phyloP scores from a whole-genome alignment of 1,140 invertebrate species.

The Alviniconcha marisindica region DNA sequence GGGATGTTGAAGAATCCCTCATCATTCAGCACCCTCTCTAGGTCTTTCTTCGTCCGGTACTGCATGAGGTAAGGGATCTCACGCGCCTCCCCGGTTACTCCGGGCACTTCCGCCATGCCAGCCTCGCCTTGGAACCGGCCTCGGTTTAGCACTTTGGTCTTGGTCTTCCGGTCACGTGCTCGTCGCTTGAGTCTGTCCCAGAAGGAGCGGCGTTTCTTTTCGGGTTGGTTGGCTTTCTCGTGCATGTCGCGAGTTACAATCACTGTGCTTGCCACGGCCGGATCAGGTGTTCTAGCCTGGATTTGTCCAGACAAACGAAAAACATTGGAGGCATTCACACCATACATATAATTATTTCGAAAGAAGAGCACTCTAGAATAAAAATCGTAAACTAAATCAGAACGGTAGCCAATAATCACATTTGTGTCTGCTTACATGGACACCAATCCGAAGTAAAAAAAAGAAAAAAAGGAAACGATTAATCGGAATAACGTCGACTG shows the following conservation, averaged over 20 bases:
- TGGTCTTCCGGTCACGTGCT: background rate
- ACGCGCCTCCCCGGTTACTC: background rate
- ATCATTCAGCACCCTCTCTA: conserved; percentile 28
- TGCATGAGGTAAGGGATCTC: conserved; percentile 26
- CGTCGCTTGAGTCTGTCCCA: background rate
- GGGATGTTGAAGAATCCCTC: conserved; percentile 35
- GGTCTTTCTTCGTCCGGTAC: conserved; percentile 24
- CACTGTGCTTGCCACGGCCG: too few species aligned
- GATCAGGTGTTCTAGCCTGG: too few species aligned
- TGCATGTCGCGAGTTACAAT: conserved; percentile 14
- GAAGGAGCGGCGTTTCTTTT: background rate
- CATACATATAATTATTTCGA: too few species aligned
- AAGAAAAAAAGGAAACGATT: too few species aligned
- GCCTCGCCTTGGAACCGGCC: background rate
- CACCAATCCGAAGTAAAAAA: too few species aligned
- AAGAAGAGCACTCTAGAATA: too few species aligned
- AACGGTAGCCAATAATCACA: too few species aligned
- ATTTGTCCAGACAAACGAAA: too few species aligned
- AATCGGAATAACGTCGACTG: too few species aligned
- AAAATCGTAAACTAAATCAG: too few species aligned
- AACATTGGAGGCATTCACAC: too few species aligned
- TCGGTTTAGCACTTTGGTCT: background rate
- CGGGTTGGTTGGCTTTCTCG: background rate
- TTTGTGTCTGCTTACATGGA: too few species aligned
- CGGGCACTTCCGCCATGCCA: background rate